Evolutionary conservation across 2,797 vertebrate genomes (phyloP).

Genomic region (Dendrocincla tyrannina): DNA sequence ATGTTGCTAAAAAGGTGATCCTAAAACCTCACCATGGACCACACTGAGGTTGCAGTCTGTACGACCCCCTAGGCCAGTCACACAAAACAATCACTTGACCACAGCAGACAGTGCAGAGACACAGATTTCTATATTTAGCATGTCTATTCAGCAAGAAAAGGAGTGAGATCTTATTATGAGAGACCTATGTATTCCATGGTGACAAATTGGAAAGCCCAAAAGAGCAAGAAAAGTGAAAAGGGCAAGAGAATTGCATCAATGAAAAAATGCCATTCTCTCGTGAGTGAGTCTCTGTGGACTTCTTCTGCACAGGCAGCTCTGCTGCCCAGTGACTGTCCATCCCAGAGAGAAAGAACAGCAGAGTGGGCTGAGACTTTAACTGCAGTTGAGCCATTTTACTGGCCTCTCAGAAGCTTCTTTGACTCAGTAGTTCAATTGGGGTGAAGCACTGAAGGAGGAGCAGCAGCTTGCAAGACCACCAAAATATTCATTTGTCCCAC

Average conservation of each 20-base stretch:
- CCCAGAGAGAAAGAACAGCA: not conserved
- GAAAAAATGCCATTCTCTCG: not conserved
- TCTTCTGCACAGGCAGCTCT: not conserved
- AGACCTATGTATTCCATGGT: not conserved
- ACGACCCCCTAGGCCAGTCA: not conserved
- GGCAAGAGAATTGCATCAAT: not conserved
- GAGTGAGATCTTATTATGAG: not conserved
- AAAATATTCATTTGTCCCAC: not conserved
- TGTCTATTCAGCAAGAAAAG: slow-evolving; percentile 14
- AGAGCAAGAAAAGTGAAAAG: not conserved
- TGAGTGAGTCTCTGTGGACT: not conserved
- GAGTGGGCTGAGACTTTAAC: not conserved
- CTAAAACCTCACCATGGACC: not conserved
- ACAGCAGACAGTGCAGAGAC: not conserved
- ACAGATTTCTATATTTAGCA: not conserved
- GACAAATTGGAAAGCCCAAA: not conserved
- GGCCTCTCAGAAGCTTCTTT: not conserved
- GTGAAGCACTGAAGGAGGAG: not conserved
- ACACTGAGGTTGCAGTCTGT: not conserved
- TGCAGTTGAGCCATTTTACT: not conserved
- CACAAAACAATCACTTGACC: not conserved
- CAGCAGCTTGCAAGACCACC: not conserved
- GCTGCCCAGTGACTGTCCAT: not conserved
- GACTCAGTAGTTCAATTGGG: not conserved
- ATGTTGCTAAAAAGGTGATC: not conserved